Evolutionary conservation across 2,113 vertebrate genomes (phyloP).

Genomic region (Mormoops blainvillei): DNA sequence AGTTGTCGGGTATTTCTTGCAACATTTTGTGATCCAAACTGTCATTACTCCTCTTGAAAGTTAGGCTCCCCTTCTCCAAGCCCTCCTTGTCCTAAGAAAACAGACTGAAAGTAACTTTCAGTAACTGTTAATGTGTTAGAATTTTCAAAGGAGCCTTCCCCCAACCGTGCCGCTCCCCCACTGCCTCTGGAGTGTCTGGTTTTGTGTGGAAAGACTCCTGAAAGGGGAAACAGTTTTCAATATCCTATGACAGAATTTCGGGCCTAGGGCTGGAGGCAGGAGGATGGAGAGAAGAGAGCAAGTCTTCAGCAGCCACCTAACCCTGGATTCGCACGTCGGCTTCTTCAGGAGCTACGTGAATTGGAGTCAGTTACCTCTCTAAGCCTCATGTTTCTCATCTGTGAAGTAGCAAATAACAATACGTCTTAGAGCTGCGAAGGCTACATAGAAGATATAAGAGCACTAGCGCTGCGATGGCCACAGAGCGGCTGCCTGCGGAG

Average conservation of each 20-base stretch:
- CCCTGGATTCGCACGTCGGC: not conserved
- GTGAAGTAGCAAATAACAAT: not conserved
- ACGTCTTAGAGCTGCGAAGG: not conserved
- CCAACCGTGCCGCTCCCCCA: too few species aligned
- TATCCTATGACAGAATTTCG: not conserved
- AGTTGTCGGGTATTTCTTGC: not conserved
- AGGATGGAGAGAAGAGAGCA: not conserved
- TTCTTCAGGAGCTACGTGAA: not conserved
- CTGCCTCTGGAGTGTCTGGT: not conserved
- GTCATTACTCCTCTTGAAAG: not conserved
- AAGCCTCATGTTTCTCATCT: not conserved
- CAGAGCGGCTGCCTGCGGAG: not conserved
- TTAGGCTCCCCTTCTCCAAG: not conserved
- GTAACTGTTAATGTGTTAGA: not conserved
- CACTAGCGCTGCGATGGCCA: too few species aligned
- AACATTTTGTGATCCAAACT: not conserved
- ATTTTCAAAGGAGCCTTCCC: not conserved
- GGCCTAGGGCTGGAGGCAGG: not conserved
- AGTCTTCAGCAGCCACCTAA: not conserved
- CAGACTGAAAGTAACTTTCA: not conserved
- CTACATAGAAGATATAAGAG: not conserved
- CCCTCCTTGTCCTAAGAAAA: not conserved
- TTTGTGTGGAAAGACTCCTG: not conserved
- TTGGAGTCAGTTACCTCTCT: not conserved
- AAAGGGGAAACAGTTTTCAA: not conserved